These are phyloP conservation scores for Anastrepha ludens DNA, from an alignment of 1,140 invertebrate species.

Conservation along the genomic window DNA sequence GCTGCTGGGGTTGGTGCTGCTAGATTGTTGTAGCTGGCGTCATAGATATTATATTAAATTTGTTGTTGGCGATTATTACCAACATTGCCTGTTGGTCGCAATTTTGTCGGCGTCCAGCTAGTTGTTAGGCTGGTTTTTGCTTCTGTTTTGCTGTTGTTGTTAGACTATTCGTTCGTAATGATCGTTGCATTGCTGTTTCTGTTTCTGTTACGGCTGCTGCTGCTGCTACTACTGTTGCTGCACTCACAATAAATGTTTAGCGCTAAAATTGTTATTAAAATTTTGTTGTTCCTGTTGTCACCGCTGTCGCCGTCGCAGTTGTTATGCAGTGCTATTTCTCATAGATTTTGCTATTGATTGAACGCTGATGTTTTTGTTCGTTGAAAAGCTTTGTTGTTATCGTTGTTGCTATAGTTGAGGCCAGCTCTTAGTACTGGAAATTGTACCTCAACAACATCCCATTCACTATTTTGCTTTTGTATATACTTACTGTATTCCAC, in stretches of 20 bases:
- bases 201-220: background rate
- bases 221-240: background rate
- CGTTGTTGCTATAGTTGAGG: background rate
- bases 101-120: background rate
- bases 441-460: background rate
- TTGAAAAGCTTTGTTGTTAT: background rate
- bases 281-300: background rate
- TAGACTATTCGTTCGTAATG: background rate
- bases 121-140: conserved; percentile 23
- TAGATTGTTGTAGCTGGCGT: background rate
- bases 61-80: background rate
- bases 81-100: background rate
- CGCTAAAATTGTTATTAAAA: background rate
- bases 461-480: background rate
- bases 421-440: background rate
- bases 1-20: no score
- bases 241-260: background rate
- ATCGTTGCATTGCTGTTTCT: background rate
- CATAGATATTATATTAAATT: background rate
- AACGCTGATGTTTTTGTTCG: background rate
- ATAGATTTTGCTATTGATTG: background rate
- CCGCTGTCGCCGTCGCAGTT: background rate
- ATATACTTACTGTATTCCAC: background rate
- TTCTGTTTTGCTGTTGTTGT: background rate
- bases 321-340: background rate